A percentile compares a stretch with the other conserved stretches of the same genome.
These are phyloP conservation scores for Chymomyza caudatula DNA, from an alignment of 2,888 invertebrate species.

Conservation along the genomic window DNA sequence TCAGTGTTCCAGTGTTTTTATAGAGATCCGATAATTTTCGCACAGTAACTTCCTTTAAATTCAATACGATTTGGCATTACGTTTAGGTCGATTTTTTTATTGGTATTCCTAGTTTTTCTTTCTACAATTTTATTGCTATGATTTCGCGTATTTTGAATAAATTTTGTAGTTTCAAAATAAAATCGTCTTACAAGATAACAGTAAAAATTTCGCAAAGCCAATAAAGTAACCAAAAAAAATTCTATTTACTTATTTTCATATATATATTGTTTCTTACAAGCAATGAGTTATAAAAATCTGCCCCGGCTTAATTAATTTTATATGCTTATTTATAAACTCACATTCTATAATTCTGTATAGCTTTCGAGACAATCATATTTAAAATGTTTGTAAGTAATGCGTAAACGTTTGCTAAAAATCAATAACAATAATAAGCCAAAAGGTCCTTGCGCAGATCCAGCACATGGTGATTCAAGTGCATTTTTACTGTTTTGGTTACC, in stretches of 20 bases:
- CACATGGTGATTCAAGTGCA: background rate
- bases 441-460: background rate
- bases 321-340: slow-evolving; percentile 80
- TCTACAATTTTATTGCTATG: too few species aligned
- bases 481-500: background rate
- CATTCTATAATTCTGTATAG: slow-evolving; percentile 93
- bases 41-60: too few species aligned
- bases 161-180: too few species aligned
- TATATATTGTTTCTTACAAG: background rate
- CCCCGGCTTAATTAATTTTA: background rate
- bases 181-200: too few species aligned
- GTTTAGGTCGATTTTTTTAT: too few species aligned
- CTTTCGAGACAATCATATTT: slow-evolving; percentile 87
- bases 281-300: background rate
- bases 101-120: too few species aligned
- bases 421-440: background rate
- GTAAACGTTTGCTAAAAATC: background rate
- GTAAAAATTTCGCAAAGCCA: too few species aligned
- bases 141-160: too few species aligned
- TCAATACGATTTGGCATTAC: too few species aligned
- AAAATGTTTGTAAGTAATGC: slow-evolving; percentile 3
- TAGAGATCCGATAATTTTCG: too few species aligned
- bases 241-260: background rate
- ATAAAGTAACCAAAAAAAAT: background rate
- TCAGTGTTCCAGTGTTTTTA: too few species aligned